Conservation (phyloP, 2,888 invertebrate species). For the Chloroclysta siterata region DNA sequence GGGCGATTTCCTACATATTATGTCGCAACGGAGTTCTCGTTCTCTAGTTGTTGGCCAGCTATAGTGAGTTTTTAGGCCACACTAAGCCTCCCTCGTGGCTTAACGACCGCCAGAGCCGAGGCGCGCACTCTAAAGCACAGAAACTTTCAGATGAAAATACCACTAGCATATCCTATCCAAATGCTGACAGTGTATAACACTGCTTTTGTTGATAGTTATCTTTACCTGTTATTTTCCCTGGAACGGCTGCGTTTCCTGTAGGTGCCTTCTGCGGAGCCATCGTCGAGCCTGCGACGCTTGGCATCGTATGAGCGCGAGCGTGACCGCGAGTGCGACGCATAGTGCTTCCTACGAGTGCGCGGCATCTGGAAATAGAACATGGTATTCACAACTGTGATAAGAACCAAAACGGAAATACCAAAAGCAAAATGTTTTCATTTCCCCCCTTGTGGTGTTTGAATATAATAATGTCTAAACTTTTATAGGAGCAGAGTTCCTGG, state of each 20-base stretch:
- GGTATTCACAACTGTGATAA: neutral
- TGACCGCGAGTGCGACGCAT: constrained; percentile 86
- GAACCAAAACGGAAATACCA: neutral
- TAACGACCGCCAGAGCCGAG: neutral
- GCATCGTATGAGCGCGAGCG: constrained; percentile 85
- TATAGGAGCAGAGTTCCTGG: no score
- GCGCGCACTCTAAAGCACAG: no score
- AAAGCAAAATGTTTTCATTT: constrained; percentile 5
- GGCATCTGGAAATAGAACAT: constrained; percentile 88
- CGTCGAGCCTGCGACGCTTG: constrained; percentile 90
- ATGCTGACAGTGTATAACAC: no score
- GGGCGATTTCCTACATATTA: neutral
- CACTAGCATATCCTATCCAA: neutral
- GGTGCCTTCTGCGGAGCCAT: constrained; percentile 72
- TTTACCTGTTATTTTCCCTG: constrained; percentile 86
- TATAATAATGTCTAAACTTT: no score
- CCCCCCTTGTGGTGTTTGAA: no score
- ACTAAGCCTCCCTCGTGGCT: no score
- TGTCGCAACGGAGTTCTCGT: neutral
- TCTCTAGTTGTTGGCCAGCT: neutral
- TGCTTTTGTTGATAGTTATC: neutral
- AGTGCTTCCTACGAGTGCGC: constrained; percentile 92
- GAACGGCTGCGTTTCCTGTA: constrained; percentile 79
- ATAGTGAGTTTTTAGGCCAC: no score
- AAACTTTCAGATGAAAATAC: neutral